These are phyloP conservation scores for Calonectris borealis DNA, from an alignment of 2,113 vertebrate species.

Conservation along the genomic window DNA sequence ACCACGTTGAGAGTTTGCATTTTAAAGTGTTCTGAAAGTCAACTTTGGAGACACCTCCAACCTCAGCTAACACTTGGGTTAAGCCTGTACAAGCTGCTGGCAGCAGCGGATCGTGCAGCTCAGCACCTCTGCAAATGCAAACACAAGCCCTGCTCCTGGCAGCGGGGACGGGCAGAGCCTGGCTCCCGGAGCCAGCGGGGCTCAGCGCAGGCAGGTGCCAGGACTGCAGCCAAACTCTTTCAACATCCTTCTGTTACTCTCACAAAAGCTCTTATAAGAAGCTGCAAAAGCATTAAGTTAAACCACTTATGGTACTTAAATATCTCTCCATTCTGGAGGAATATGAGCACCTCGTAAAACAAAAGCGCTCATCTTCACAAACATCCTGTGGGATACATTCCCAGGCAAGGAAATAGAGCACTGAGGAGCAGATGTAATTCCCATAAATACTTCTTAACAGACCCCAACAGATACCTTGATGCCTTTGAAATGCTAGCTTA, in stretches of 20 bases:
- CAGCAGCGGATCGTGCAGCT: background rate
- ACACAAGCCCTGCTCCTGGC: background rate
- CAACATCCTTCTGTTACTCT: background rate
- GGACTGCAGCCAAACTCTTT: background rate
- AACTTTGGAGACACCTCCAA: background rate
- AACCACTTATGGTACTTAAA: background rate
- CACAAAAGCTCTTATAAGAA: background rate
- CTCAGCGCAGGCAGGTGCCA: background rate
- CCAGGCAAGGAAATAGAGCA: rapidly evolving
- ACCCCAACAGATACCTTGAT: background rate
- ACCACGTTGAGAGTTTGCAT: rapidly evolving
- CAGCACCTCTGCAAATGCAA: background rate
- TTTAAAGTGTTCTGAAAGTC: background rate
- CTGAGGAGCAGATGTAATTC: background rate
- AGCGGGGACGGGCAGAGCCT: background rate
- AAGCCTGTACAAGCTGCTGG: background rate
- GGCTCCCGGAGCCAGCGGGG: background rate
- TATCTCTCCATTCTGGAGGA: background rate
- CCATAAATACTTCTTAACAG: background rate
- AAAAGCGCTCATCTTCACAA: background rate
- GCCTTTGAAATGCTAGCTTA: background rate
- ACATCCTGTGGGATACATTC: background rate
- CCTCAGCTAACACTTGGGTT: background rate
- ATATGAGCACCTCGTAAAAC: rapidly evolving
- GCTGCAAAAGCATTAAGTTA: background rate